Evolutionary conservation across 2,888 invertebrate genomes (phyloP), one percentile per base, ranked within the genome.

Genomic region (Monochamus alternatus): DNA sequence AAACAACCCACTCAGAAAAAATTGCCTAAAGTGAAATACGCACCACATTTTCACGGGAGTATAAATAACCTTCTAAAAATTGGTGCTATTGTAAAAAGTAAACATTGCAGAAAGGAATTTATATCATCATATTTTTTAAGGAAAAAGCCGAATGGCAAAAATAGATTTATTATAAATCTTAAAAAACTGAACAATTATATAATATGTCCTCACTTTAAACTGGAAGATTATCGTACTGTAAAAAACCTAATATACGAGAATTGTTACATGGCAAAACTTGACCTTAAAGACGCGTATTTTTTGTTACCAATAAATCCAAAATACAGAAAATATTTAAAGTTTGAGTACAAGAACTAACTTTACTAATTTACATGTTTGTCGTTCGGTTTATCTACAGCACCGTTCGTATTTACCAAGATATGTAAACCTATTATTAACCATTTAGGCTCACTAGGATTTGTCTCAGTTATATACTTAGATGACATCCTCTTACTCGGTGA

Each of bases 281-380:
- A 71, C 44, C 52, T 71, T 31, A 22, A 71, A 43, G 63, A 63
- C 52, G 71, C 71, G 3, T 71, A 71, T 63, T 71, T 71, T 55
- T n/a, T 71, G 12, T 12, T 71, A 22, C 47, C 71, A 8, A 43
- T 71, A 14, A 30, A 74, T 31, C 30, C 30, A 58, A 58, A 14
- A 30, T n/a, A 22, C n/a, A 74, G 68, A 30, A 74, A 74, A 74
- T 69, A 67, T 60, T 74, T 68, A 62, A 51, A 64, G 12, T 69
- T 74, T 62, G 31, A 74, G 30, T 60, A 65, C 14, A n/a, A 52
- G 14, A 69, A 69, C 38, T n/a, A 32, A 59, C 59, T 69, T 12
- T 67, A 74, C 43, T 62, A 74, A 68, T 74, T 74, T 31, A 69
- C 74, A 22, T 74, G 68, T 31, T 32, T 74, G 22, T 62, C 74